phyloP scores from a whole-genome alignment of 1,140 invertebrate genomes.

The Meloidogyne chitwoodi region DNA sequence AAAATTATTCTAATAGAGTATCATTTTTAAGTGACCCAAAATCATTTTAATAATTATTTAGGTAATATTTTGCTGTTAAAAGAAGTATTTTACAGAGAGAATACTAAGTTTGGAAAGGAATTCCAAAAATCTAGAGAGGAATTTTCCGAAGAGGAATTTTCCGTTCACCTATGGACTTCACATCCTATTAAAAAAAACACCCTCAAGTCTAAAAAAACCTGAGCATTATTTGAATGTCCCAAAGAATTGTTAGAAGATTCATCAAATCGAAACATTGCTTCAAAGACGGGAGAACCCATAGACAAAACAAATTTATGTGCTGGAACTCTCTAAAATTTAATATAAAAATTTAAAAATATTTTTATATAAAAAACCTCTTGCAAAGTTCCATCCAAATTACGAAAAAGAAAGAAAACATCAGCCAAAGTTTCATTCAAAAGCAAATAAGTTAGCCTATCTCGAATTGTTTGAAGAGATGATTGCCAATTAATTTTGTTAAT shows the following conservation, averaged over 20 bases:
- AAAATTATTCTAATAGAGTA: no score
- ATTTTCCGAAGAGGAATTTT: no score
- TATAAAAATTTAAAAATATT: not conserved
- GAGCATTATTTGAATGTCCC: not conserved
- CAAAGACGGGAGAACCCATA: slow-evolving; percentile 78
- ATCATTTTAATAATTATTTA: no score
- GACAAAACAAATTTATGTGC: slow-evolving; percentile 80
- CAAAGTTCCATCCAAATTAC: slow-evolving; percentile 57
- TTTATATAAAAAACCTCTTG: slow-evolving; percentile 47
- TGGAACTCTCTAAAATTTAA: slow-evolving; percentile 70
- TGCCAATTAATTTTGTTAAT: slow-evolving; percentile 37
- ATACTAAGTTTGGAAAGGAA: no score
- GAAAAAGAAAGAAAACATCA: slow-evolving; percentile 79
- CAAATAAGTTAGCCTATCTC: slow-evolving; percentile 73
- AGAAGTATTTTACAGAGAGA: no score
- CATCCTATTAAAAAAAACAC: not conserved
- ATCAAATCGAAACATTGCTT: slow-evolving; percentile 73
- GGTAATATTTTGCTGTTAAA: no score
- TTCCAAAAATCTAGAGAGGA: no score
- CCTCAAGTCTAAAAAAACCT: not conserved
- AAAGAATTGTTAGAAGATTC: slow-evolving; percentile 1
- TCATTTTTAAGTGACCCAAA: no score
- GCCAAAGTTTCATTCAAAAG: slow-evolving; percentile 76
- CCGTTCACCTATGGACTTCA: no score
- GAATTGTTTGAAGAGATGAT: slow-evolving; percentile 71